Conservation (phyloP, 2,888 invertebrate genomes). For the Malthinus seriepunctatus region DNA sequence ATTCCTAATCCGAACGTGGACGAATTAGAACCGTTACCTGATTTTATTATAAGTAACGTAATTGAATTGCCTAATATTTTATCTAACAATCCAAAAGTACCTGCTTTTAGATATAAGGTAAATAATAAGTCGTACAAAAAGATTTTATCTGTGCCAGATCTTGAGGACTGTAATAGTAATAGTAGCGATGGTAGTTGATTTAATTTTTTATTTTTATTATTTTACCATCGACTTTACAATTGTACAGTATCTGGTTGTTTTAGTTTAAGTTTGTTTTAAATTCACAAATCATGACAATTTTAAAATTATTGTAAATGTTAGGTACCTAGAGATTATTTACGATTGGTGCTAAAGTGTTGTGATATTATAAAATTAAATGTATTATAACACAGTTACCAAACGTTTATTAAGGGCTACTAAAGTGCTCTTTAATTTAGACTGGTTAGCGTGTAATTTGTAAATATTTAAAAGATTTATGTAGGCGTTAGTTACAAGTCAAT, state of each 20-base stretch:
- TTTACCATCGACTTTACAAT: conserved; percentile 3
- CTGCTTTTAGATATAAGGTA: conserved; percentile 35
- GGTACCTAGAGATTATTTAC: neutral
- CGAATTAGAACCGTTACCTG: conserved; percentile 57
- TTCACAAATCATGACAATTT: too few species aligned
- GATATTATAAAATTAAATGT: conserved; percentile 20
- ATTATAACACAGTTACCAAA: conserved; percentile 21
- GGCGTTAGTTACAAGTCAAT: too few species aligned
- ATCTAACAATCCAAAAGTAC: conserved; percentile 56
- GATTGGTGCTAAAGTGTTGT: conserved; percentile 27
- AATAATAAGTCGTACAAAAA: conserved; percentile 27
- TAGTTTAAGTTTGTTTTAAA: too few species aligned
- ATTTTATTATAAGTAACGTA: conserved; percentile 68
- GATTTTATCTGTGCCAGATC: conserved; percentile 43
- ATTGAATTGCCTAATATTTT: conserved; percentile 66
- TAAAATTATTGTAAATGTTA: too few species aligned
- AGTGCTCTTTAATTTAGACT: too few species aligned
- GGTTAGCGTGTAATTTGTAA: too few species aligned
- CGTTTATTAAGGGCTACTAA: neutral
- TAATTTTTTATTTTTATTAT: conserved; percentile 19
- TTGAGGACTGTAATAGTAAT: conserved; percentile 55
- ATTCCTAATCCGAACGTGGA: conserved; percentile 21
- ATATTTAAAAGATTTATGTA: too few species aligned
- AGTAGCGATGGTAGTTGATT: conserved; percentile 59
- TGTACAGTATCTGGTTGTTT: neutral